Conservation (phyloP, 1,140 invertebrate species). For the Drosophila burlai region DNA sequence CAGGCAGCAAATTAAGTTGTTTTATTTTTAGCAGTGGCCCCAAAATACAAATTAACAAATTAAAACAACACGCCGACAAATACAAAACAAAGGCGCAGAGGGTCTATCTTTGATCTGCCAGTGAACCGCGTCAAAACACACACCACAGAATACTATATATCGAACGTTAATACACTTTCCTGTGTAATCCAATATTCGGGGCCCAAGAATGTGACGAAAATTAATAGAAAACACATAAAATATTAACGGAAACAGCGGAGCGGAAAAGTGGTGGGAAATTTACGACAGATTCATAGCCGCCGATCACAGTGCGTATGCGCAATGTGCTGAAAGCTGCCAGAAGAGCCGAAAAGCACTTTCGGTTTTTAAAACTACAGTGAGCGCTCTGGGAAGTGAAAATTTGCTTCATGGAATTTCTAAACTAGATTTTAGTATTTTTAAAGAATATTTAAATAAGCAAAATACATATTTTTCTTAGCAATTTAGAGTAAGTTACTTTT, state of each 20-base stretch:
- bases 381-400: neutral
- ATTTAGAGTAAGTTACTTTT: too few relatives aligned
- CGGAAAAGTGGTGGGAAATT: slow-evolving; percentile 20
- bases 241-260: slow-evolving; percentile 48
- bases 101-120: slow-evolving; percentile 70
- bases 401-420: neutral
- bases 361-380: slow-evolving; percentile 1
- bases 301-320: slow-evolving; percentile 71
- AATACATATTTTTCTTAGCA: too few relatives aligned
- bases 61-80: slow-evolving; percentile 44
- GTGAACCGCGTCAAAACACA: slow-evolving; percentile 68
- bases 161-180: slow-evolving; percentile 49
- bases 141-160: slow-evolving; percentile 13
- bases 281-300: slow-evolving; percentile 24
- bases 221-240: slow-evolving; percentile 80
- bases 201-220: slow-evolving; percentile 65
- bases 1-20: slow-evolving; percentile 80
- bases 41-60: slow-evolving; percentile 77
- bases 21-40: slow-evolving; percentile 64
- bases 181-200: slow-evolving; percentile 68
- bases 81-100: slow-evolving; percentile 25
- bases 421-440: neutral
- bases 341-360: slow-evolving; percentile 15
- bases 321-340: slow-evolving; percentile 19
- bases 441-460: neutral